phyloP scores from a whole-genome alignment of 1,140 invertebrate species.

The Melipona quadrifasciata region DNA sequence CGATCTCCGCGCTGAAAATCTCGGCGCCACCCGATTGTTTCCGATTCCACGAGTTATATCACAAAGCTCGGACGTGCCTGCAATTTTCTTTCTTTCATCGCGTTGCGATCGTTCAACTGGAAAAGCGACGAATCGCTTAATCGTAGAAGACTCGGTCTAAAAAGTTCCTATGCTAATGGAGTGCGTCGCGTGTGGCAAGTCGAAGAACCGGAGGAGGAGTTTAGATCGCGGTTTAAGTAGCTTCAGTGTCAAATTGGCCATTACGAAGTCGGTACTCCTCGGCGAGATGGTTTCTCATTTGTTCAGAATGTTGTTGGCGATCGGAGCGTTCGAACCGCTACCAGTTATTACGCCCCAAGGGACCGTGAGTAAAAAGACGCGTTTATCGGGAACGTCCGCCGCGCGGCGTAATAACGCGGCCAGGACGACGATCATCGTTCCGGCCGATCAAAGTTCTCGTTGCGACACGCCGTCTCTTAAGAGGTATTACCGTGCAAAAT shows the following conservation, averaged over 20 bases:
- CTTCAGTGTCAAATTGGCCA: background rate
- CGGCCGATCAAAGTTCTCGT: constrained; percentile 17
- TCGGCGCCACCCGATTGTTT: too few species aligned
- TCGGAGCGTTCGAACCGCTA: background rate
- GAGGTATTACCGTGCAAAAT: constrained; percentile 20
- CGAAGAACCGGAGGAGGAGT: background rate
- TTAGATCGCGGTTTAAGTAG: background rate
- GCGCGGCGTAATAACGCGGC: constrained; percentile 20
- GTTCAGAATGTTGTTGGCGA: background rate
- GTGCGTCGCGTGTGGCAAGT: background rate
- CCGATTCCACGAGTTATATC: background rate
- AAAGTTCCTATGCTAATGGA: background rate
- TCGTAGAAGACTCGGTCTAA: background rate
- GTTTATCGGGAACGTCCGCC: constrained; percentile 25
- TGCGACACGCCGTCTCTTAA: background rate
- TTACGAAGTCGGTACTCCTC: background rate
- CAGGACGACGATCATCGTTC: background rate
- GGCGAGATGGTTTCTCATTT: constrained; percentile 28
- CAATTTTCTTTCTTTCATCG: background rate
- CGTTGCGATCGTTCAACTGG: background rate
- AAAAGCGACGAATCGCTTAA: background rate
- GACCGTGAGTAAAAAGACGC: constrained; percentile 11
- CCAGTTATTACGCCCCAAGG: constrained; percentile 16
- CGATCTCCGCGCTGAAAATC: too few species aligned
- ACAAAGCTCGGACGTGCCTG: background rate